Evolutionary conservation across 1,140 invertebrate genomes (phyloP), one percentile per base, ranked within the genome.

Genomic region (Lucilia sericata): DNA sequence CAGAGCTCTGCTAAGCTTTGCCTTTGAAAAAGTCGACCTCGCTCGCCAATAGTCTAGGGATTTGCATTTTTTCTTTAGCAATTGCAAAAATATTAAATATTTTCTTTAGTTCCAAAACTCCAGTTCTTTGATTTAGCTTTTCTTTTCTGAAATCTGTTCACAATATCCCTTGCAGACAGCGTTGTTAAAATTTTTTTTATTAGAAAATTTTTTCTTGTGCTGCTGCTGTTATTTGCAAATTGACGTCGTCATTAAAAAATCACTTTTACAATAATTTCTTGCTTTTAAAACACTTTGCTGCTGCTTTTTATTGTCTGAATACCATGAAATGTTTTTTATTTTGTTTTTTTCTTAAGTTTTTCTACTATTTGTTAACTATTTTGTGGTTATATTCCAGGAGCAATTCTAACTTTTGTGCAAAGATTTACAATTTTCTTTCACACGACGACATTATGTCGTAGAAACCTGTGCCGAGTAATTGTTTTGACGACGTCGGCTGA

Each of bases 161-260:
- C 51, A 55, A 42, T 42, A 42, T 42, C 5, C 21, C 5, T 21
- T 70, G 5, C 65, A 70, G 65, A 70, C 65, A 7, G 65, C 65
- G 65, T 70, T 70, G 21, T 70, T 60, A 60, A 60, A 60, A n/a
- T 60, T 60, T 60, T 60, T 60, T 60, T 60, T 60, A 14, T 60
- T 60, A 17, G 7, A 10, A 21, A 21, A 21, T 21, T 19, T 30
- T 30, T 30, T 30, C 25, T 30, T 70, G 10, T 21, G n/a, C 19
- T 70, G 65, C 19, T 70, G 65, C 65, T 70, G n/a, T 70, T 70
- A 70, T 19, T 70, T 21, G 65, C 65, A 70, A 70, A 19, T 70
- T 70, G n/a, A 70, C 65, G 65, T 70, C 65, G 65, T 70, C 65
- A 70, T 70, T 70, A 70, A 70, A 70, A 70, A 70, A 21, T 70